Percentiles rank a stretch among this genome's conserved stretches.
phyloP scores from a whole-genome alignment of 2,113 vertebrate genomes.

The Hassar affinis region DNA sequence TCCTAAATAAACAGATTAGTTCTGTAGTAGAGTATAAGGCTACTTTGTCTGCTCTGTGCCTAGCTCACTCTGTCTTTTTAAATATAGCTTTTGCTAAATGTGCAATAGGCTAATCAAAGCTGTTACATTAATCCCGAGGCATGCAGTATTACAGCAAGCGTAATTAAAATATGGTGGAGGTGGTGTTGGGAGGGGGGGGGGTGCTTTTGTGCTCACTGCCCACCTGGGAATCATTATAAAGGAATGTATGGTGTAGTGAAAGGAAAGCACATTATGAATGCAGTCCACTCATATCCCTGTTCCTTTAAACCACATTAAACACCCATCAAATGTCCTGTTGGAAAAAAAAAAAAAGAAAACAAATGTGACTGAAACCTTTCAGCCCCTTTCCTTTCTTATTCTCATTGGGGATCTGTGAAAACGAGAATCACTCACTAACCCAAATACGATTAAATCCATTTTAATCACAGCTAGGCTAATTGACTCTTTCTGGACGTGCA shows the following conservation, averaged over 20 bases:
- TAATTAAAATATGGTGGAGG: constrained; percentile 34
- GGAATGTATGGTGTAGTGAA: constrained; percentile 31
- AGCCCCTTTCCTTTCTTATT: constrained; percentile 11
- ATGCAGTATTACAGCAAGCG: constrained; percentile 31
- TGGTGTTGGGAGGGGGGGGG: background rate
- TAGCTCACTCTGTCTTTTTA: constrained; percentile 9
- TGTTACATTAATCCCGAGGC: constrained; percentile 29
- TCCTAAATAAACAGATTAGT: constrained; percentile 1
- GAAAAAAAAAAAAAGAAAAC: background rate
- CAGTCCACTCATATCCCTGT: constrained; percentile 27
- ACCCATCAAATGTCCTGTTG: constrained; percentile 3
- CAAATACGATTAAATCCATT: constrained; percentile 38
- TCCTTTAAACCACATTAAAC: constrained; percentile 27
- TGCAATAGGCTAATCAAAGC: constrained; percentile 35
- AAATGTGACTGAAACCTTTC: constrained; percentile 32
- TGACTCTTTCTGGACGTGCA: constrained; percentile 26
- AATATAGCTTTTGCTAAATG: constrained; percentile 10
- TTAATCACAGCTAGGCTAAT: constrained; percentile 34
- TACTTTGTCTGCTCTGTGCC: background rate
- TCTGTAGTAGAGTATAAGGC: background rate
- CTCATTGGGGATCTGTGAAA: constrained; percentile 20
- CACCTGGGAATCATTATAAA: constrained; percentile 39
- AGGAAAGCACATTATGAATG: constrained; percentile 34
- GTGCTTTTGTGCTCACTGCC: constrained; percentile 2
- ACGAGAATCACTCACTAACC: constrained; percentile 7